phyloP scores from a whole-genome alignment of 2,113 vertebrate species.

The Solenodon paradoxus region DNA sequence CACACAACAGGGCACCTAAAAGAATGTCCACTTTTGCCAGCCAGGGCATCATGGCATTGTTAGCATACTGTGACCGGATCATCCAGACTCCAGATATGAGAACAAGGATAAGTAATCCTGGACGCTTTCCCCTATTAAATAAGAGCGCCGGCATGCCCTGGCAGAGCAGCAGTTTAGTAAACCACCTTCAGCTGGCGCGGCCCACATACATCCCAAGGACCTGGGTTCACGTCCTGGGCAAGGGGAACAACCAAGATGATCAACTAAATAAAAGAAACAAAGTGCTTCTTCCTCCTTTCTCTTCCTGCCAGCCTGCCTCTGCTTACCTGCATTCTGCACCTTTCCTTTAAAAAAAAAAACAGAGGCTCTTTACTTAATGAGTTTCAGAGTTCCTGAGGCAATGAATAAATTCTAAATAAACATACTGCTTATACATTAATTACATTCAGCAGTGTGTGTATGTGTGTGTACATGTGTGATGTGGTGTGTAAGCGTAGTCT shows the following conservation, averaged over 20 bases:
- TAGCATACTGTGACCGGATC: background rate
- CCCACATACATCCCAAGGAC: too few species aligned
- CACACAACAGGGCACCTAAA: background rate
- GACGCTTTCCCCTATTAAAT: background rate
- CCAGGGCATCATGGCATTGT: background rate
- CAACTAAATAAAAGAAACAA: too few species aligned
- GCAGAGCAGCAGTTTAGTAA: too few species aligned
- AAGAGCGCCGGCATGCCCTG: too few species aligned
- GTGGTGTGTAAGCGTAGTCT: background rate
- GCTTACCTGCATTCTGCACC: too few species aligned
- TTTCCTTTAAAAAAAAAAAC: too few species aligned
- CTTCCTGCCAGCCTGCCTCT: too few species aligned
- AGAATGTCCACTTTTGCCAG: background rate
- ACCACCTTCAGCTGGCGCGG: too few species aligned
- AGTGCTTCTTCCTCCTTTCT: too few species aligned
- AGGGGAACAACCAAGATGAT: too few species aligned
- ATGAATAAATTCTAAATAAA: background rate
- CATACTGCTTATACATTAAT: background rate
- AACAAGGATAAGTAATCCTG: background rate
- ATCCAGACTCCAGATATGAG: background rate
- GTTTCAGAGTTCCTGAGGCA: background rate
- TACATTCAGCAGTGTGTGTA: background rate
- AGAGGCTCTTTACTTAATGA: accelerated
- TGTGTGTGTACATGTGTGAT: accelerated
- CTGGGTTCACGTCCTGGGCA: too few species aligned